Percentiles rank a stretch among this genome's conserved stretches.
phyloP scores from a whole-genome alignment of 2,113 vertebrate species.

The Carassius auratus region DNA sequence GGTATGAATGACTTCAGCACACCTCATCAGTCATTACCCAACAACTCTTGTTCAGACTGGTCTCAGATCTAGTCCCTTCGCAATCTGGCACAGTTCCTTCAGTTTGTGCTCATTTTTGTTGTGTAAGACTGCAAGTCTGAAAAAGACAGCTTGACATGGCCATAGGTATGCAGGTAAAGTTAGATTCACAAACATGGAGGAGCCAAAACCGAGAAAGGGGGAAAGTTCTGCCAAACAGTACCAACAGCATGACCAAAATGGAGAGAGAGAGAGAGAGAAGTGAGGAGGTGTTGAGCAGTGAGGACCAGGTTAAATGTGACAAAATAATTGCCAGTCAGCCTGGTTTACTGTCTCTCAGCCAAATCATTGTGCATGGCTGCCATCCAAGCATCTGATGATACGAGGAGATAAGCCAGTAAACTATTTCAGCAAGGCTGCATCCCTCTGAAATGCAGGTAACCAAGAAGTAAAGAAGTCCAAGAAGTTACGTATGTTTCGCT shows the following conservation, averaged over 20 bases:
- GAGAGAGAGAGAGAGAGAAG: not conserved
- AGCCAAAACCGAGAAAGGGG: not conserved
- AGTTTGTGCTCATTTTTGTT: not conserved
- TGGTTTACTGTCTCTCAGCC: slow-evolving; percentile 65
- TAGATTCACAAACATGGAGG: slow-evolving; percentile 15
- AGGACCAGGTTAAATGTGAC: slow-evolving; percentile 54
- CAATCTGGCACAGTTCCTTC: not conserved
- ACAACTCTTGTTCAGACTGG: slow-evolving; percentile 11
- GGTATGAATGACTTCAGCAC: slow-evolving; percentile 73
- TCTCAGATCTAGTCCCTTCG: not conserved
- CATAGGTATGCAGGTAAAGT: slow-evolving; percentile 38
- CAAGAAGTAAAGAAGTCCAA: no score
- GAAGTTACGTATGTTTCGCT: slow-evolving; percentile 17
- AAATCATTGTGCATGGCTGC: slow-evolving; percentile 60
- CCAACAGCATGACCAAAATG: not conserved
- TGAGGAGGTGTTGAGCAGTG: slow-evolving; percentile 3
- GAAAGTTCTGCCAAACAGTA: slow-evolving; percentile 15
- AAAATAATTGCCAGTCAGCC: slow-evolving; percentile 67
- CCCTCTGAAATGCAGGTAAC: slow-evolving; percentile 48
- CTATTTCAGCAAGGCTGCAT: slow-evolving; percentile 57
- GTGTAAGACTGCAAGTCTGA: slow-evolving; percentile 17
- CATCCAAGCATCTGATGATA: slow-evolving; percentile 65
- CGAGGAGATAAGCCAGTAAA: slow-evolving; percentile 64
- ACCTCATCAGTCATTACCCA: not conserved
- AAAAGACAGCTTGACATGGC: not conserved